A percentile compares a stretch with the other conserved stretches of the same genome.
Conservation (phyloP, 1,140 invertebrate species). For the Atopsyche davidsoni region DNA sequence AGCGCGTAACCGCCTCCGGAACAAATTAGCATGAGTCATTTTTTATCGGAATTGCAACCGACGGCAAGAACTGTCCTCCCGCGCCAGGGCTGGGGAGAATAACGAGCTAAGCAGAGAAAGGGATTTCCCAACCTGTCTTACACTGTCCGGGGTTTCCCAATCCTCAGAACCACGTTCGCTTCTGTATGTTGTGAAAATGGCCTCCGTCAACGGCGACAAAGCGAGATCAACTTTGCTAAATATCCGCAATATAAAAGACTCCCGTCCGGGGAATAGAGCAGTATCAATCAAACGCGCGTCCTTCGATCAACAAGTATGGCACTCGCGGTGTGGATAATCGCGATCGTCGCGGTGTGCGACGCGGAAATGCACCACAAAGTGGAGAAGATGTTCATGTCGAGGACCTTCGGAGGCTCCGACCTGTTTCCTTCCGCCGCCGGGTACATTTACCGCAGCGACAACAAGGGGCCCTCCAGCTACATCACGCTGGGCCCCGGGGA, state of each 20-base stretch:
- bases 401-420: conserved; percentile 43
- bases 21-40: no score
- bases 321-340: conserved; percentile 7
- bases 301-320: neutral
- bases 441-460: conserved; percentile 49
- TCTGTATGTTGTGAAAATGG: conserved; percentile 21
- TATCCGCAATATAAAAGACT: conserved; percentile 17
- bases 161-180: conserved; percentile 17
- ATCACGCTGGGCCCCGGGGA: conserved; percentile 44
- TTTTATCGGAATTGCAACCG: conserved; percentile 1
- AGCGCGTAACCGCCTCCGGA: no score
- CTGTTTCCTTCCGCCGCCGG: conserved; percentile 48
- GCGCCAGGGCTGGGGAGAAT: conserved; percentile 8
- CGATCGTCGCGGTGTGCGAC: conserved; percentile 4
- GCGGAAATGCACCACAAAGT: conserved; percentile 30
- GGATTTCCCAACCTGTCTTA: conserved; percentile 20
- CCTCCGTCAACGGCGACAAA: conserved; percentile 21
- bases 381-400: conserved; percentile 45
- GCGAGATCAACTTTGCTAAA: conserved; percentile 14
- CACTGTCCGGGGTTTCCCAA: conserved; percentile 15
- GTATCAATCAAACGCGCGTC: conserved; percentile 16
- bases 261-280: conserved; percentile 8
- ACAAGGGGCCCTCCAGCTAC: conserved; percentile 41
- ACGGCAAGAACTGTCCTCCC: conserved; percentile 13
- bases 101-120: conserved; percentile 11